Base-by-base conservation (phyloP, 2,888 invertebrate species). In the Anorthoa munda region DNA sequence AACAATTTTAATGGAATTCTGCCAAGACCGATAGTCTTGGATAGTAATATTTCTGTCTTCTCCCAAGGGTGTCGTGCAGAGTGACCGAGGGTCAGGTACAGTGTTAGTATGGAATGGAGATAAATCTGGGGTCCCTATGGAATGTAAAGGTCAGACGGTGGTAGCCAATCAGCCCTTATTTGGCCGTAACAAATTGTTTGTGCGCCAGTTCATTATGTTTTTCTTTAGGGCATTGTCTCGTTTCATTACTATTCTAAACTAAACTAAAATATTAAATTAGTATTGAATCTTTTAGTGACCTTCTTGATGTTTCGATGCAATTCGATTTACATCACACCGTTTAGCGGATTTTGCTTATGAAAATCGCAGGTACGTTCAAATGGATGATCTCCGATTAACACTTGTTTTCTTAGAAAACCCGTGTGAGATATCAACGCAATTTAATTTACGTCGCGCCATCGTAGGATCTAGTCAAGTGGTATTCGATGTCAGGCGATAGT, bases 41-140 rank as follows among this genome's bases (percentile, higher is more conserved):
- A 11, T 50, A 18, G 46, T 9, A 60, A 59, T 67, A 39, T 70
- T 18, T 23, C n/a, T 4, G n/a, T 46, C 1, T 13, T 17, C 50
- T 48, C 67, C 82, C 61, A 7, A 51, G 39, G 17, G 77, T 17
- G 39, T 51, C 51, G 21, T 82, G 12, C 13, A 39, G 11, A 4
- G 59, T 51, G 77, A 51, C 76, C 66, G 45, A 55, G 46, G 77
- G 77, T 61, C 23, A 17, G 59, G 9, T 53, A 59, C 9, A n/a
- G 26, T 46, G 55, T 66, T 56, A 66, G 23, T 7, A 66, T 2
- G 18, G 55, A 76, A 26, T 17, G 17, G 2, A 48, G 39, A 77
- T 77, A 77, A 51, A 82, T 82, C 56, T 48, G 18, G 7, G 17
- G 39, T 67, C 77, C 77, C 77, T 17, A 31, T 5, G 77, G 77